A percentile compares a stretch with the other conserved stretches of the same genome.
These are phyloP conservation scores for Tragelaphus strepsiceros DNA, from an alignment of 2,113 vertebrate genomes.

Conservation along the genomic window DNA sequence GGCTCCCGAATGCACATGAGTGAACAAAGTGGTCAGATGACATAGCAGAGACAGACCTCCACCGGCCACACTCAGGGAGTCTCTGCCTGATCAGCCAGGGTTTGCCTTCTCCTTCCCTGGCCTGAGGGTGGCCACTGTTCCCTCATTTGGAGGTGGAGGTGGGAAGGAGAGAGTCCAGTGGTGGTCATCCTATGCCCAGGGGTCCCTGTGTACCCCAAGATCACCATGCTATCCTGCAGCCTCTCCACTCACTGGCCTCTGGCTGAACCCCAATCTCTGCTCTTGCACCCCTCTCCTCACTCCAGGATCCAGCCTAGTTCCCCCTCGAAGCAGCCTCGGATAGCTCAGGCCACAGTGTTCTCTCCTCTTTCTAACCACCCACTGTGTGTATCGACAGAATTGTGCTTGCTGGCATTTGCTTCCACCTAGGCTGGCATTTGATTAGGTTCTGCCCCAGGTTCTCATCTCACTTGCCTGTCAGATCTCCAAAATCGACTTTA, in stretches of 20 bases:
- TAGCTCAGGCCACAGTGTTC: background rate
- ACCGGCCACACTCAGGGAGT: too few species aligned
- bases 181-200: background rate
- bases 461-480: slow-evolving; percentile 30
- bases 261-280: background rate
- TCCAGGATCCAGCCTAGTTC: background rate
- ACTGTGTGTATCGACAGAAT: background rate
- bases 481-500: background rate
- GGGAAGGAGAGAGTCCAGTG: background rate
- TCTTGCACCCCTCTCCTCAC: background rate
- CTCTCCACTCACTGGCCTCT: background rate
- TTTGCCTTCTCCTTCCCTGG: background rate
- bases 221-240: background rate
- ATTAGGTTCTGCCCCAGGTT: background rate
- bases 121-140: background rate
- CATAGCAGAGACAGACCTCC: background rate
- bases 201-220: background rate
- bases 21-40: background rate
- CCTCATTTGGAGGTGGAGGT: background rate
- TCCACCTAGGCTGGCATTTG: background rate
- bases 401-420: background rate
- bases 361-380: background rate
- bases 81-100: background rate
- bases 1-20: background rate
- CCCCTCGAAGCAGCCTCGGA: background rate